A percentile compares a stretch with the other conserved stretches of the same genome.
Conservation (phyloP, 2,888 invertebrate species). For the Myopa tessellatipennis region DNA sequence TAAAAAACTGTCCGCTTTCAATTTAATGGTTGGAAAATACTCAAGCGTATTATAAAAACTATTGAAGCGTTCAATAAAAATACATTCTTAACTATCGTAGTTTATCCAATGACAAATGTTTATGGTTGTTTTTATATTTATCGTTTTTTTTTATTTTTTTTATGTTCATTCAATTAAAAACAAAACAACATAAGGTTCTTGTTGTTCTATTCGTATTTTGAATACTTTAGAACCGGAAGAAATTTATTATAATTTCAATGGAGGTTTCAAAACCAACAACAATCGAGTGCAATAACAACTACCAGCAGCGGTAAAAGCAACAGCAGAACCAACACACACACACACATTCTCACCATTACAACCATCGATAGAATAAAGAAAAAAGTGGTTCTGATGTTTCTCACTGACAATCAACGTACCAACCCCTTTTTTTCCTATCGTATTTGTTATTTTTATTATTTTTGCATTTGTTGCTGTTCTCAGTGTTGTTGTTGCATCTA, state of each 20-base stretch:
- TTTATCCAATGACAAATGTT: not conserved
- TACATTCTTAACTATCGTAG: not conserved
- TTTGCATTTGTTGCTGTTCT: not conserved
- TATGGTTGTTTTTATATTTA: not conserved
- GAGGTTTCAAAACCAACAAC: not conserved
- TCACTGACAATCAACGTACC: not conserved
- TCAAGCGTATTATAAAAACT: constrained; percentile 13
- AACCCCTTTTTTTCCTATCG: constrained; percentile 8
- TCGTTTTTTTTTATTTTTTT: constrained; percentile 9
- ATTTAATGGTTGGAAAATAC: not conserved
- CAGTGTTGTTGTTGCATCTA: not conserved
- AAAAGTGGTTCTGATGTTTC: too few relatives aligned
- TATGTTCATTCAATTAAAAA: not conserved
- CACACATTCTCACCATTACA: too few relatives aligned
- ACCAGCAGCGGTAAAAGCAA: not conserved
- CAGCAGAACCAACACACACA: not conserved
- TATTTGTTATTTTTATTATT: not conserved
- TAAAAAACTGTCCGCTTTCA: not conserved
- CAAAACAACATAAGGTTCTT: not conserved
- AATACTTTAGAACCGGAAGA: constrained; percentile 65
- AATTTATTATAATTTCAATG: constrained; percentile 63
- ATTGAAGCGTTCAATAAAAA: constrained; percentile 28
- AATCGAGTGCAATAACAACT: not conserved
- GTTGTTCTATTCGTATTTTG: not conserved
- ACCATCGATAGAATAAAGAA: too few relatives aligned